Evolutionary conservation across 2,113 vertebrate genomes (phyloP).

Genomic region (Peucedramus taeniatus): DNA sequence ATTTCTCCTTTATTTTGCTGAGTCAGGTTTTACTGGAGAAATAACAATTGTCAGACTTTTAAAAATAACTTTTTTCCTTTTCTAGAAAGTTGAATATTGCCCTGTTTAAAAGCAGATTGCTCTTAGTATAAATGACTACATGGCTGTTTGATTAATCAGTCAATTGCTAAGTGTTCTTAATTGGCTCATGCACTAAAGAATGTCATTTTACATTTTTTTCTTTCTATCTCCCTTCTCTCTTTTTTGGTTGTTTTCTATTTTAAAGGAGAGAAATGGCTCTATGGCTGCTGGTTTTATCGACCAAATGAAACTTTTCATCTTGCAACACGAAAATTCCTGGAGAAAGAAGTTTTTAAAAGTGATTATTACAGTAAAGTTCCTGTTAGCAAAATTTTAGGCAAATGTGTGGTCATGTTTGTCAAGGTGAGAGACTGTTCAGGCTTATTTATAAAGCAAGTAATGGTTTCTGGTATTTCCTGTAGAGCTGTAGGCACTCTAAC

Average conservation of each 20-base stretch:
- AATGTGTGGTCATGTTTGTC: conserved; percentile 99
- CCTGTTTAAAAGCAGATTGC: not conserved
- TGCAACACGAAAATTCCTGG: conserved; percentile 95
- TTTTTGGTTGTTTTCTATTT: not conserved
- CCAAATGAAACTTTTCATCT: conserved; percentile 98
- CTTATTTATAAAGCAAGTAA: not conserved
- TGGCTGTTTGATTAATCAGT: not conserved
- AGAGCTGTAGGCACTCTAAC: not conserved
- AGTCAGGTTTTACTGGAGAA: not conserved
- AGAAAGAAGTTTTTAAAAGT: conserved; percentile 99
- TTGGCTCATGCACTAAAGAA: not conserved
- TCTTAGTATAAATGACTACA: not conserved
- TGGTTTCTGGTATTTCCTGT: not conserved
- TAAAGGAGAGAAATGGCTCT: conserved; percentile 96
- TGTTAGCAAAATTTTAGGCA: conserved; percentile 95
- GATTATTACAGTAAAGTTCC: conserved; percentile 99
- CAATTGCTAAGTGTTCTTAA: not conserved
- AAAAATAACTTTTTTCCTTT: not conserved
- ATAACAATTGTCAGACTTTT: not conserved
- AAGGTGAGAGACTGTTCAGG: conserved; percentile 79
- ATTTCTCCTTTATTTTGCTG: not conserved
- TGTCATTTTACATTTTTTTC: not conserved
- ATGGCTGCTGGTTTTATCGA: conserved; percentile 98
- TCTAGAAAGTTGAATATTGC: not conserved
- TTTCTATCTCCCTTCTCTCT: not conserved